These are phyloP conservation scores for Oncorhynchus gorbuscha DNA, from an alignment of 2,113 vertebrate genomes.

Conservation along the genomic window DNA sequence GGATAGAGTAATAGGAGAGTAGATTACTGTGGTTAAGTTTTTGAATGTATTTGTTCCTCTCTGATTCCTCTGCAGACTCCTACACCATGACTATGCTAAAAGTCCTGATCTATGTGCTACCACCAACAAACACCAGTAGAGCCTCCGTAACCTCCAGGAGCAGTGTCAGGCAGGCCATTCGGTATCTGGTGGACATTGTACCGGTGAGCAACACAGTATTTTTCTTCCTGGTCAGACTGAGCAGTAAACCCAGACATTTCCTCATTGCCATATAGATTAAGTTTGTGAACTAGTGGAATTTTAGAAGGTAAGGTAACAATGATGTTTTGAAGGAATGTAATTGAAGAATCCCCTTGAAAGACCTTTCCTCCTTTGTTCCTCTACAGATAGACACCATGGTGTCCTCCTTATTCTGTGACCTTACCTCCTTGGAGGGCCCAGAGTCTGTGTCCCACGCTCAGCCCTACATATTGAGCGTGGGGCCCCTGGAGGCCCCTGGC, in stretches of 20 bases:
- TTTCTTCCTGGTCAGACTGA: too few relatives aligned
- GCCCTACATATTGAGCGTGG: slow-evolving; percentile 22
- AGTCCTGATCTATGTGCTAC: slow-evolving; percentile 22
- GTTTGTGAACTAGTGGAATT: too few relatives aligned
- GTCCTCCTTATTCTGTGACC: slow-evolving; percentile 22
- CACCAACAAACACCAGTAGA: slow-evolving; percentile 17
- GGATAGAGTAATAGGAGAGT: too few relatives aligned
- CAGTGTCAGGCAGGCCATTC: slow-evolving; percentile 19
- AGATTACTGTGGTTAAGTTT: too few relatives aligned
- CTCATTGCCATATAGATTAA: background rate
- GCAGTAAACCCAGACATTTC: too few relatives aligned
- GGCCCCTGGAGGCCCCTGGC: slow-evolving; percentile 24
- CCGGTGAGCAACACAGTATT: slow-evolving; percentile 15
- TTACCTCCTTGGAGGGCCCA: background rate
- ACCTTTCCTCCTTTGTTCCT: background rate
- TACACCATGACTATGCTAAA: slow-evolving; percentile 34
- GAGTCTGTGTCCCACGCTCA: background rate
- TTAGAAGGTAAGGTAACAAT: too few relatives aligned
- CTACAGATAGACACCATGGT: slow-evolving; percentile 25
- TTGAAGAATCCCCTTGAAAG: too few relatives aligned
- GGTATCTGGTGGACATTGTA: slow-evolving; percentile 25
- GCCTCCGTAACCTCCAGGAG: slow-evolving; percentile 10
- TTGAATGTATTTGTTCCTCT: too few relatives aligned
- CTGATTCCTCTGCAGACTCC: slow-evolving; percentile 15
- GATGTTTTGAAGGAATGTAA: too few relatives aligned